Evolutionary conservation across 1,140 invertebrate genomes (phyloP).

Genomic region (Drosophila malerkotliana): DNA sequence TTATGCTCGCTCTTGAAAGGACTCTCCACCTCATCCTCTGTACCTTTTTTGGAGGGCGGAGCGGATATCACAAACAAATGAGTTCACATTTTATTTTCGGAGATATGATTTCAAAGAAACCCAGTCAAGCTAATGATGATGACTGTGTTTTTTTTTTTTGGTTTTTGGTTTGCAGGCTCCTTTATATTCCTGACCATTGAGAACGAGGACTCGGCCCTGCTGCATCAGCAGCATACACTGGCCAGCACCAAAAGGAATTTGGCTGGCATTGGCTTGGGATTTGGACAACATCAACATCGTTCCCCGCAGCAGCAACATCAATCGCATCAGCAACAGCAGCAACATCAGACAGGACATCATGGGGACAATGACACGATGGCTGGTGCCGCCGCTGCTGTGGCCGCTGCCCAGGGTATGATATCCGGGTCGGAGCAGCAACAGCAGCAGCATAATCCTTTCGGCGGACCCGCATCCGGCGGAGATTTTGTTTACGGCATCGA

Average conservation of each 20-base stretch:
- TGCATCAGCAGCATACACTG: slow-evolving; percentile 88
- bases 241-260: slow-evolving; percentile 86
- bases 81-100: slow-evolving; percentile 1
- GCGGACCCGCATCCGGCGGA: slow-evolving; percentile 49
- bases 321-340: slow-evolving; percentile 72
- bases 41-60: neutral
- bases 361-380: slow-evolving; percentile 68
- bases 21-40: slow-evolving; percentile 15
- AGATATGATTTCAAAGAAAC: neutral
- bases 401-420: slow-evolving; percentile 33
- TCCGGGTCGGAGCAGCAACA: neutral
- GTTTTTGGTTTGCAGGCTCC: slow-evolving; percentile 86
- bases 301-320: slow-evolving; percentile 66
- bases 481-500: slow-evolving; percentile 77
- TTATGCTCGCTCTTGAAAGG: slow-evolving; percentile 5
- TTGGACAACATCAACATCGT: slow-evolving; percentile 41
- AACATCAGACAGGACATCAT: slow-evolving; percentile 33
- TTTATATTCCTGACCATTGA: slow-evolving; percentile 97
- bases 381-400: slow-evolving; percentile 43
- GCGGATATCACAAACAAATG: slow-evolving; percentile 20
- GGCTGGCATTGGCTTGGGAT: slow-evolving; percentile 52
- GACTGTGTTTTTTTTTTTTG: slow-evolving; percentile 22
- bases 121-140: neutral
- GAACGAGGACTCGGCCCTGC: slow-evolving; percentile 88
- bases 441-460: slow-evolving; percentile 11